Percentiles rank a stretch among this genome's conserved stretches.
Evolutionary conservation across 2,888 invertebrate species (phyloP).

Genomic region (Leptinotarsa juncta): DNA sequence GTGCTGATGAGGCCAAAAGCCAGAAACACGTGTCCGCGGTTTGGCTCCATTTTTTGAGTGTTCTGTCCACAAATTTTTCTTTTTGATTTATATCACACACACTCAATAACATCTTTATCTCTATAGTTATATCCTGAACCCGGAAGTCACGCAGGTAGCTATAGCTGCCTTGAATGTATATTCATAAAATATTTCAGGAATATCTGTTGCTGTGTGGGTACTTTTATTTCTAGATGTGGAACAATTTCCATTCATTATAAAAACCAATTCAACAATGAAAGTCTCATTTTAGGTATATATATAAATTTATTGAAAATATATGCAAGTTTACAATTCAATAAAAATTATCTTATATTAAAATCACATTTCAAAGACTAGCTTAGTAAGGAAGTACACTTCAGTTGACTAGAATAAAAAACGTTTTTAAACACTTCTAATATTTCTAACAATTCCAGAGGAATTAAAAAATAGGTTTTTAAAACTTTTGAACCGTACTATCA

Average conservation of each 20-base stretch:
- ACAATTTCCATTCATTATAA: not conserved
- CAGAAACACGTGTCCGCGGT: too few species aligned
- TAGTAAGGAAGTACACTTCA: slow-evolving; percentile 20
- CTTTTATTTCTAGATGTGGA: too few species aligned
- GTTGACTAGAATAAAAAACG: slow-evolving; percentile 25
- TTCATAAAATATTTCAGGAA: too few species aligned
- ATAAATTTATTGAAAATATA: slow-evolving; percentile 42
- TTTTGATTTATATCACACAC: too few species aligned
- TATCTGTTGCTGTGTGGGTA: too few species aligned
- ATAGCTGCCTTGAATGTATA: too few species aligned
- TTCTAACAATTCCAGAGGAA: slow-evolving; percentile 16
- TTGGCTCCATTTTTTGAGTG: too few species aligned
- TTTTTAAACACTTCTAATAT: slow-evolving; percentile 12
- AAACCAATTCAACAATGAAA: not conserved
- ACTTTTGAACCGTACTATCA: not conserved
- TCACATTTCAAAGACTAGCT: slow-evolving; percentile 44
- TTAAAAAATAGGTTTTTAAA: not conserved
- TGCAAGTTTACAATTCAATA: slow-evolving; percentile 32
- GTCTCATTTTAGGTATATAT: not conserved
- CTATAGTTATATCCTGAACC: too few species aligned
- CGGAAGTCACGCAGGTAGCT: too few species aligned
- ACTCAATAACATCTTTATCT: too few species aligned
- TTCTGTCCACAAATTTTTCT: too few species aligned
- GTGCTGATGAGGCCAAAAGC: too few species aligned
- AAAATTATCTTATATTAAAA: slow-evolving; percentile 38